phyloP scores from a whole-genome alignment of 1,140 invertebrate genomes.

The Littorina saxatilis region DNA sequence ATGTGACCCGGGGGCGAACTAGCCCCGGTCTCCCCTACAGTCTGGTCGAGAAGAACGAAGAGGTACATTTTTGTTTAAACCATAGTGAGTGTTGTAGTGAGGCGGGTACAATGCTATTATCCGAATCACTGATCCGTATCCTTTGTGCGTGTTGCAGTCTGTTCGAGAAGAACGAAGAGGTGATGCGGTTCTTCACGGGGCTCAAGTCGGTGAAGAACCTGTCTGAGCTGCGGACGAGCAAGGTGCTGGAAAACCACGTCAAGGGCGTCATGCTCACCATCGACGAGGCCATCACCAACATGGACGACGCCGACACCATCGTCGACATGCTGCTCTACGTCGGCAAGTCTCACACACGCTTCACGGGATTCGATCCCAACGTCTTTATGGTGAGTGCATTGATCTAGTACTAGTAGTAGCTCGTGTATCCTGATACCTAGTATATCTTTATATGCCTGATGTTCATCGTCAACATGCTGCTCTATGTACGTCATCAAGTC shows the following conservation, averaged over 20 bases:
- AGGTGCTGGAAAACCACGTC: constrained; percentile 89
- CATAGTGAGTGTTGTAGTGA: no score
- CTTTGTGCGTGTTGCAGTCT: no score
- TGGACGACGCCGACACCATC: constrained; percentile 89
- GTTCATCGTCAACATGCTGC: constrained; percentile 87
- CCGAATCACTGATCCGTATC: no score
- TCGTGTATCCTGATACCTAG: no score
- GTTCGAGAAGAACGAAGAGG: constrained; percentile 90
- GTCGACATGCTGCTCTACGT: constrained; percentile 88
- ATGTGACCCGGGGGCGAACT: no score
- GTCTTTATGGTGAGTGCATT: constrained; percentile 59
- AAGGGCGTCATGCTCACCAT: constrained; percentile 92
- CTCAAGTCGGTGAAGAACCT: constrained; percentile 86
- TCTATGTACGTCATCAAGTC: constrained; percentile 88
- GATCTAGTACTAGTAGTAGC: no score
- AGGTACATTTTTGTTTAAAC: no score
- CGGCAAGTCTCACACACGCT: constrained; percentile 84
- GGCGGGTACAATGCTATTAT: no score
- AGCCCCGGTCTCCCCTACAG: no score
- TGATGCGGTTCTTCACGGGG: constrained; percentile 87
- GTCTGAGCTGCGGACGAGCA: constrained; percentile 86
- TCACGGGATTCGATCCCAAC: constrained; percentile 48
- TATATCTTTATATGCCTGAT: no score
- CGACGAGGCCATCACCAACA: constrained; percentile 86
- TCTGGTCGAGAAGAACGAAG: no score